Evolutionary conservation across 2,797 vertebrate species (phyloP), one percentile per base, ranked within the genome.

Genomic region (Coilia nasus): DNA sequence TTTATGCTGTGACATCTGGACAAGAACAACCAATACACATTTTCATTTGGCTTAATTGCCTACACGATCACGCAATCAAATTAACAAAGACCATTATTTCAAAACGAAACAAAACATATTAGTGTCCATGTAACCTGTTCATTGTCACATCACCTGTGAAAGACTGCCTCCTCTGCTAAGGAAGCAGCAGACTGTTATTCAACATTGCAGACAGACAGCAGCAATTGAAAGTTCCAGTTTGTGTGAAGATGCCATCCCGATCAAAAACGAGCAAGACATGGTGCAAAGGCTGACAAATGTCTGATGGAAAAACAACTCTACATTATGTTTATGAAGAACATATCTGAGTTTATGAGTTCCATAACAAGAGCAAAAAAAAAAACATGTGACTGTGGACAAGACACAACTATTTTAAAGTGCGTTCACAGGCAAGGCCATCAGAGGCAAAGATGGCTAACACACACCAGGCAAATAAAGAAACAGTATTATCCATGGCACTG

Each of bases 331-430:
- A 41, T 78, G 71, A 41, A 41, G 35, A 78, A 44, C 71, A 78
- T 21, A 44, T 44, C 50, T 1, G 17, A 82, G 17, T 41, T 41
- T 5, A 83, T 11, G 62, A 75, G 46, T 71, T 83, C 62, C 47
- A 75, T 28, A 44, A 78, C 15, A 46, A 46, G 59, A 62, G 54
- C 35, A 41, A 54, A 44, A 78, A 44, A 71, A 78, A 10, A n/a
- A n/a, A n/a, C n/a, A n/a, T n/a, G 71, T 78, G 71, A 78, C 23
- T 82, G 78, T 82, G 23, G 78, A 59, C 83, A 82, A 81, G 47
- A 17, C 47, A 44, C 47, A 44, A 71, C 56, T 60, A 84, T 82
- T 78, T 67, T 84, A 87, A 87, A 87, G 86, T 87, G 86, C 86
- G 84, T 78, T 80, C 81, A 87, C 82, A 82, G 86, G 86, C 86